Evolutionary conservation across 2,888 invertebrate genomes (phyloP), one percentile per base, ranked within the genome.

Genomic region (Leptopilina drosophilae): DNA sequence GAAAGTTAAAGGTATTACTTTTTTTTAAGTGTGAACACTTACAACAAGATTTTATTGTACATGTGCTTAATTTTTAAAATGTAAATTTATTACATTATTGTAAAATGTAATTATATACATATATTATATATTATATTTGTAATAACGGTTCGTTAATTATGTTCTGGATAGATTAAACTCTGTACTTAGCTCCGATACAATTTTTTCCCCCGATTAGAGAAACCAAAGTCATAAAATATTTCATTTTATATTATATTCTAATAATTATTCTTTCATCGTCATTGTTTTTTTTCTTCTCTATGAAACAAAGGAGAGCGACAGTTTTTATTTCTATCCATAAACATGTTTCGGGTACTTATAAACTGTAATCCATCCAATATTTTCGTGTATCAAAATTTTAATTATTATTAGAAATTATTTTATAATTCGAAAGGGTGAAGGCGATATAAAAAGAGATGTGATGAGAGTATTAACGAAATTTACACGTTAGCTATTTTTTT

Each of bases 1-100:
- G 73, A 73, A 73, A 73, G 73, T 73, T 73, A 73, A 73, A 73
- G 73, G 73, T 73, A 56, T 73, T 73, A 73, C 20, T 73, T 53
- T 49, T 40, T 33, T 69, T 69, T 20, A 73, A 73, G 73, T 53
- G 53, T 73, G 73, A 73, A 26, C 33, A 73, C 73, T 73, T 73
- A 73, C 73, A 73, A 33, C 56, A 73, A 73, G 73, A 73, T 73
- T 73, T 73, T 73, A 73, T 73, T 73, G 73, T 56, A 73, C 12
- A 73, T 73, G 73, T 73, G 73, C 73, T 73, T 73, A 73, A 73
- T 73, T 73, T 73, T 9, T 49, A 49, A 33, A 73, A 73, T 73
- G 73, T 73, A 56, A 73, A 73, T 73, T 73, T 56, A 73, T 73
- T 56, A 40, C 33, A 73, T 14, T 56, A 56, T 33, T 73, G 73